Conservation (phyloP, 2,888 invertebrate species). For the Apoda limacodes region DNA sequence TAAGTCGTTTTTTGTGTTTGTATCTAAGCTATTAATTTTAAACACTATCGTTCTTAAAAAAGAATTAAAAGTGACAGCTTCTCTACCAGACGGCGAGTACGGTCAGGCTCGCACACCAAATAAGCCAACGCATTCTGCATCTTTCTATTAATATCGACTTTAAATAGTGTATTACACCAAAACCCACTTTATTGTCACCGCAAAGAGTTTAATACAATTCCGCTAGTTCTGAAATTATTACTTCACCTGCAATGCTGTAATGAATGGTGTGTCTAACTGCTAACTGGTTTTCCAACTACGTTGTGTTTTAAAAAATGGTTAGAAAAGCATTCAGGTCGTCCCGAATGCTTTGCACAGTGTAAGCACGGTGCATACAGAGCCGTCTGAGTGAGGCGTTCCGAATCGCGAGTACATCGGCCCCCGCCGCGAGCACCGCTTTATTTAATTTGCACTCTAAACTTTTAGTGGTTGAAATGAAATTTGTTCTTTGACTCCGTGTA, state of each 20-base stretch:
- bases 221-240: constrained; percentile 17
- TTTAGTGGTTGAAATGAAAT: constrained; percentile 55
- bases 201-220: constrained; percentile 21
- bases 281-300: constrained; percentile 29
- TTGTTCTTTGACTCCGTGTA: constrained; percentile 45
- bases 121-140: no score
- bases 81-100: no score
- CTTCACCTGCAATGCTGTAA: constrained; percentile 41
- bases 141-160: constrained; percentile 39
- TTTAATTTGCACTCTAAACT: constrained; percentile 56
- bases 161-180: constrained; percentile 14
- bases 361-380: no score
- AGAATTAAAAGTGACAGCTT: no score
- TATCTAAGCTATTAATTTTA: no score
- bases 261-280: constrained; percentile 32
- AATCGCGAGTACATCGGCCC: constrained; percentile 28
- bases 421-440: constrained; percentile 31
- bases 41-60: no score
- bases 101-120: no score
- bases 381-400: constrained; percentile 20
- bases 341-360: no score
- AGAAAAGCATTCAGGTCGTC: no score
- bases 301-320: no score
- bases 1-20: no score
- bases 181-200: constrained; percentile 18